Conservation (phyloP, 2,888 invertebrate genomes). For the Dolichopus griseipennis region DNA sequence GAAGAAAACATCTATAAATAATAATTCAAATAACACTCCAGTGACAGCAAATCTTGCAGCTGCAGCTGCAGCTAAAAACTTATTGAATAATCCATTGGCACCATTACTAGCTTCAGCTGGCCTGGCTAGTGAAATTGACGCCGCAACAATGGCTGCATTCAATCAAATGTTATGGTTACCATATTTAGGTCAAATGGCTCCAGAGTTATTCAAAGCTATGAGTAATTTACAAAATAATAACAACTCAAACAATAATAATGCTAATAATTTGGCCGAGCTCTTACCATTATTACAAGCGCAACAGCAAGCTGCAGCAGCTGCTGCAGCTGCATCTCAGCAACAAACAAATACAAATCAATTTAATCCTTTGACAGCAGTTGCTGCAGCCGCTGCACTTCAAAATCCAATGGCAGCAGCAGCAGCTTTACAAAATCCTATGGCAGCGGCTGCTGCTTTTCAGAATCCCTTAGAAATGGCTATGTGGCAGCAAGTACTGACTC, state of each 20-base stretch:
- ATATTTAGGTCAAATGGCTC: constrained; percentile 45
- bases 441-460: constrained; percentile 26
- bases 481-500: constrained; percentile 62
- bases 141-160: constrained; percentile 59
- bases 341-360: constrained; percentile 17
- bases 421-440: constrained; percentile 29
- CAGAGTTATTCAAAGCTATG: constrained; percentile 46
- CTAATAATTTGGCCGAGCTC: constrained; percentile 27
- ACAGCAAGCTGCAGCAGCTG: constrained; percentile 22
- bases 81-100: constrained; percentile 19
- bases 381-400: constrained; percentile 20
- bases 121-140: constrained; percentile 57
- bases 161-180: constrained; percentile 70
- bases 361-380: constrained; percentile 21
- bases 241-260: constrained; percentile 16
- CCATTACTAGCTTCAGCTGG: constrained; percentile 30
- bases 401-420: constrained; percentile 29
- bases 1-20: neutral
- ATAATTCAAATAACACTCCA: neutral
- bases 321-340: constrained; percentile 21
- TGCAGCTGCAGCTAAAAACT: constrained; percentile 19
- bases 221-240: constrained; percentile 29
- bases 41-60: constrained; percentile 12
- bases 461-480: constrained; percentile 46
- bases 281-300: constrained; percentile 40